Percentiles rank a stretch among this genome's conserved stretches.
Conservation (phyloP, 2,888 invertebrate species). For the Sialis lutaria region DNA sequence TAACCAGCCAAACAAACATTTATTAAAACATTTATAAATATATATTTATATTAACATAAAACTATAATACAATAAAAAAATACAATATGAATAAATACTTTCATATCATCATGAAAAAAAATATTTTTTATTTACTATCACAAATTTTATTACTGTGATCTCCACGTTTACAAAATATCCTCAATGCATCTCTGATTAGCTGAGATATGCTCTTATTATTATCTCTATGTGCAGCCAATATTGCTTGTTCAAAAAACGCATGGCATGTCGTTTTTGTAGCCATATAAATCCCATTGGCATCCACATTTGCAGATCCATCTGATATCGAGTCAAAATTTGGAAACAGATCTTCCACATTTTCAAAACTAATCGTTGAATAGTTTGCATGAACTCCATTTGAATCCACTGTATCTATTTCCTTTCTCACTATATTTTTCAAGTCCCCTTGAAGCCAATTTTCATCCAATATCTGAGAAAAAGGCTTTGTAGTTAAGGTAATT, state of each 20-base stretch:
- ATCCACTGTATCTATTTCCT: background rate
- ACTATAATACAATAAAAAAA: too few species aligned
- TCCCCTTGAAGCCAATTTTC: too few species aligned
- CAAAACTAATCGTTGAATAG: background rate
- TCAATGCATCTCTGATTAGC: constrained; percentile 16
- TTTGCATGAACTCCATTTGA: background rate
- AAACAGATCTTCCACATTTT: constrained; percentile 5
- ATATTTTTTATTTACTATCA: background rate
- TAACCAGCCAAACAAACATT: too few species aligned
- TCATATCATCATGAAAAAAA: background rate
- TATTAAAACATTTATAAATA: too few species aligned
- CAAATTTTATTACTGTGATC: constrained; percentile 3
- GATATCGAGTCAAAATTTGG: constrained; percentile 16
- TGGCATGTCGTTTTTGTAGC: constrained; percentile 25
- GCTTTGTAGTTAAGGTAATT: background rate
- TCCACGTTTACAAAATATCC: constrained; percentile 18
- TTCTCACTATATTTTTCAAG: background rate
- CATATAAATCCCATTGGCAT: constrained; percentile 23
- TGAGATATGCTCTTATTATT: constrained; percentile 13
- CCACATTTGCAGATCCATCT: constrained; percentile 19
- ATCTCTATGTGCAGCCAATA: constrained; percentile 15
- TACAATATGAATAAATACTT: too few species aligned
- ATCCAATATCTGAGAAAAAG: too few species aligned
- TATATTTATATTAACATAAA: too few species aligned
- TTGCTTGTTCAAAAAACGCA: constrained; percentile 24